phyloP scores from a whole-genome alignment of 2,113 vertebrate genomes.

The Cyprinodon variegatus region DNA sequence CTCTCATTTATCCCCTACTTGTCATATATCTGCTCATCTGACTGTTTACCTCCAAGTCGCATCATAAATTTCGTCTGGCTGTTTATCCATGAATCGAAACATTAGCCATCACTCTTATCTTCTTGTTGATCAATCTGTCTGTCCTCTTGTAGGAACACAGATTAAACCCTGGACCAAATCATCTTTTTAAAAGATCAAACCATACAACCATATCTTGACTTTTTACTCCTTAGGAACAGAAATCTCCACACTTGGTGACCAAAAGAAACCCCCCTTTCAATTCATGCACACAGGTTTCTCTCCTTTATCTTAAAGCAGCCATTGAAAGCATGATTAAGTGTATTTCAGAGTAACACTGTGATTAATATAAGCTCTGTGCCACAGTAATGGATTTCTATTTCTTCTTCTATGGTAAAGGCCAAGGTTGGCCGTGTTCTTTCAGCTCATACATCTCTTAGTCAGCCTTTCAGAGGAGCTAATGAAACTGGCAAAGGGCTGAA shows the following conservation, averaged over 20 bases:
- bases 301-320: constrained; percentile 33
- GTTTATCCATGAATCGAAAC: not conserved
- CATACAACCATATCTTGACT: constrained; percentile 42
- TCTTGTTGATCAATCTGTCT: not conserved
- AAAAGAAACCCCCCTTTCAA: constrained; percentile 8
- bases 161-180: constrained; percentile 47
- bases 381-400: constrained; percentile 62
- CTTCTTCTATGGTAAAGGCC: constrained; percentile 40
- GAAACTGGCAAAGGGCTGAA: constrained; percentile 47
- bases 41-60: too few species aligned
- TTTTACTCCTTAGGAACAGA: constrained; percentile 15
- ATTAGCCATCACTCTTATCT: too few species aligned
- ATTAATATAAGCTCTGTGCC: constrained; percentile 55
- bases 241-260: constrained; percentile 7
- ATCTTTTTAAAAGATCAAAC: constrained; percentile 60
- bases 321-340: constrained; percentile 65
- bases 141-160: not conserved
- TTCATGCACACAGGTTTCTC: constrained; percentile 8
- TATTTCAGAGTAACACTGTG: constrained; percentile 61
- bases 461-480: constrained; percentile 28
- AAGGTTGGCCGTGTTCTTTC: constrained; percentile 36
- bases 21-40: too few species aligned
- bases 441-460: not conserved
- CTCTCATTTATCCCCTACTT: too few species aligned
- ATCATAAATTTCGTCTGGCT: not conserved